Evolutionary conservation across 2,797 vertebrate genomes (phyloP).

Genomic region (Oryzias sinensis): DNA sequence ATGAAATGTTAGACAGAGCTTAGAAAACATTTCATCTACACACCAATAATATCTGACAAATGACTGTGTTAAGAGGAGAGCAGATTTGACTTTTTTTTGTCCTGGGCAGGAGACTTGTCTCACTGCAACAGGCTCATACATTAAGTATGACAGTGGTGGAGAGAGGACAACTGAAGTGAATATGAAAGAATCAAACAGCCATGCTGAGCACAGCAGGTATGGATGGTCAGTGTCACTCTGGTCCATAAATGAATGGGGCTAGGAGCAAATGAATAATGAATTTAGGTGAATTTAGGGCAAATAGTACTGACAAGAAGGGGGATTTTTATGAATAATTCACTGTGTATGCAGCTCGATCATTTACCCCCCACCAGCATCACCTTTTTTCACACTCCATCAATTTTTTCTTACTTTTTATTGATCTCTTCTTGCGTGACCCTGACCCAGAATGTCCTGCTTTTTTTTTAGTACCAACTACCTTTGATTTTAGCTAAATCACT

Average conservation of each 20-base stretch:
- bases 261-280: slow-evolving; percentile 78
- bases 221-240: slow-evolving; percentile 51
- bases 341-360: slow-evolving; percentile 63
- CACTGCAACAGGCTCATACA: slow-evolving; percentile 76
- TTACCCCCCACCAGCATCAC: slow-evolving; percentile 56
- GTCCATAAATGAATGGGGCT: slow-evolving; percentile 45
- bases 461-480: slow-evolving; percentile 14
- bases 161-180: slow-evolving; percentile 44
- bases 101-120: slow-evolving; percentile 55
- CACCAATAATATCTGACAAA: slow-evolving; percentile 31
- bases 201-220: slow-evolving; percentile 50
- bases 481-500: slow-evolving; percentile 30
- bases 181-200: slow-evolving; percentile 36
- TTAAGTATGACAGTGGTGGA: slow-evolving; percentile 66
- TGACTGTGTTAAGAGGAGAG: slow-evolving; percentile 8
- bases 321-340: slow-evolving; percentile 81
- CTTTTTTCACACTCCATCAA: slow-evolving; percentile 41
- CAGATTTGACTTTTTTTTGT: slow-evolving; percentile 58
- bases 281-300: slow-evolving; percentile 80
- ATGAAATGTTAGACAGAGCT: too few relatives aligned
- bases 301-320: slow-evolving; percentile 72
- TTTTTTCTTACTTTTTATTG: slow-evolving; percentile 46
- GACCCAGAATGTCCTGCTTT: slow-evolving; percentile 4
- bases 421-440: slow-evolving; percentile 39
- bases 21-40: not conserved